Percentiles rank a stretch among this genome's conserved stretches.
These are phyloP conservation scores for Aquatica leii DNA, from an alignment of 2,888 invertebrate genomes.

Conservation along the genomic window DNA sequence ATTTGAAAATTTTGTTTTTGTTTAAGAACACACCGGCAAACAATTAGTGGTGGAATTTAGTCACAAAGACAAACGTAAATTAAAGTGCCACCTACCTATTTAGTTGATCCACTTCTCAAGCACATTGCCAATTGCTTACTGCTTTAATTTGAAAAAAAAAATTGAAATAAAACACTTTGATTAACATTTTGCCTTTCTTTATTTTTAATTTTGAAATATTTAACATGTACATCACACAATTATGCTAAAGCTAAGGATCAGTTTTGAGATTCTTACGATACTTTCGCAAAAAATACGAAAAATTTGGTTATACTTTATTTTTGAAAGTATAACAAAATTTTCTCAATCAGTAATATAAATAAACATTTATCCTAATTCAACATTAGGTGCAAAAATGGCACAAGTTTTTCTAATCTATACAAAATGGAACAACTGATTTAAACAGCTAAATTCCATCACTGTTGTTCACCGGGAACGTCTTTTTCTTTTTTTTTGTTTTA, in stretches of 20 bases:
- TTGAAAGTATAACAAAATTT: constrained; percentile 58
- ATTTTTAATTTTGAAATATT: constrained; percentile 61
- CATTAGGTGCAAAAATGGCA: constrained; percentile 59
- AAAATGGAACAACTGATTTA: constrained; percentile 51
- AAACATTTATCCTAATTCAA: constrained; percentile 60
- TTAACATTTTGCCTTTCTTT: constrained; percentile 54
- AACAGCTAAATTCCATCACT: constrained; percentile 61
- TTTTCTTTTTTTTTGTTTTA: constrained; percentile 7
- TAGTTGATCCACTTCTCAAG: constrained; percentile 29
- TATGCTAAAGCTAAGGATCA: constrained; percentile 54
- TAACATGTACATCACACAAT: constrained; percentile 63
- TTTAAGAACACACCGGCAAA: too few species aligned
- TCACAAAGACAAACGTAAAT: constrained; percentile 44
- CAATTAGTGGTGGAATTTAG: constrained; percentile 58
- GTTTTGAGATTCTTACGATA: too few species aligned
- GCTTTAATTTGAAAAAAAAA: constrained; percentile 12
- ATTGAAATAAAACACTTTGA: constrained; percentile 51
- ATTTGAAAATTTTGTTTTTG: too few species aligned
- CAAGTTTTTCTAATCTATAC: constrained; percentile 43
- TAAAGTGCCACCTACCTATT: constrained; percentile 60
- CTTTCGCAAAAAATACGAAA: constrained; percentile 56
- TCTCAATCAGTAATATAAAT: constrained; percentile 54
- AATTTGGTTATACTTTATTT: constrained; percentile 55
- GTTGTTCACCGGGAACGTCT: constrained; percentile 44
- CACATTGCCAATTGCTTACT: constrained; percentile 8